Evolutionary conservation across 2,888 invertebrate species (phyloP), one percentile per base, ranked within the genome.

Genomic region (Drosophila atripex): DNA sequence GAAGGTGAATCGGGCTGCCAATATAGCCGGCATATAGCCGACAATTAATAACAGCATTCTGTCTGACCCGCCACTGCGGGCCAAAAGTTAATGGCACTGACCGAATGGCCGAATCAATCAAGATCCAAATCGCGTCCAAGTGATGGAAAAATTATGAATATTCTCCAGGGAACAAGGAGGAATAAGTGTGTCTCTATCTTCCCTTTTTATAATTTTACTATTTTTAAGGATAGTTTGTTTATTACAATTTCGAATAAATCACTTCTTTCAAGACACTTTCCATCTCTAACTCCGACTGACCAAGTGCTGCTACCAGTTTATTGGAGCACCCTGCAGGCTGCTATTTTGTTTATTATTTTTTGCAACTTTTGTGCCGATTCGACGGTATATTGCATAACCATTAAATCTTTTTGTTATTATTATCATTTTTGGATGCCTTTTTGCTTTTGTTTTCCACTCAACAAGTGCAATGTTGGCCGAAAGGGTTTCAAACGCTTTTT

Each of bases 301-400:
- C n/a, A 14, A 39, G 28, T 35, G 63, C 45, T 55, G 47, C 65
- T 41, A 65, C 52, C 52, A 39, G 21, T 52, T 68, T 57, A 47
- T 68, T 47, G 56, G 56, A 52, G 21, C 65, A 68, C 35, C 56
- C 55, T 51, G 63, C 63, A 38, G 41, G 68, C 57, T 43, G 66
- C 49, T 35, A 35, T 49, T 47, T 69, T 54, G 57, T 63, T 49
- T 57, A 39, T 39, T 63, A 30, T 61, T 57, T 39, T 63, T 66
- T 66, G 64, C 53, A 38, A 53, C 50, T n/a, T 58, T 70, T 59
- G 41, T 52, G 50, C 54, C 60, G 47, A 65, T 55, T 58, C 38
- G 46, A 43, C n/a, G 46, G 68, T 73, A 73, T 84, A 73, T 80
- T 80, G 78, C 80, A 80, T 84, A 82, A 84, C 70, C 51, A 55